Evolutionary conservation across 92 coral and sea anemone genomes (phyloP), one percentile per base, ranked within the genome.

Genomic region (Actinernus sp.): DNA sequence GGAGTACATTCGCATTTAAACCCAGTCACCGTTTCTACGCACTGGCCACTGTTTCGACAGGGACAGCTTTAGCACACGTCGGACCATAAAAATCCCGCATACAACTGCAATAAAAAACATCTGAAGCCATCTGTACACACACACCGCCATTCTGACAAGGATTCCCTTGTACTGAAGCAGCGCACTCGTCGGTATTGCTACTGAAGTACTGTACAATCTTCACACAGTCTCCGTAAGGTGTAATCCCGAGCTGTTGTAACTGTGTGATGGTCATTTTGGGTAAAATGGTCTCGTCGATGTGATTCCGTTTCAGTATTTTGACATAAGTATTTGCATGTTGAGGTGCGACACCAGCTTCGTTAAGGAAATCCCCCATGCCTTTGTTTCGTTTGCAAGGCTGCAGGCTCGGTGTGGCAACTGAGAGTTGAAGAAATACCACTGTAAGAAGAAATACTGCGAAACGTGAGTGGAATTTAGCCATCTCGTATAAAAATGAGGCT

Each of bases 131-230:
- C 58, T 23, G 7, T n/a, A 52, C 58, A 52, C 13, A 29, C 33
- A 2, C 58, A 14, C 86, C 91, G 11, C 80, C 46, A 60, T 85
- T 74, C 12, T 71, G 30, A 29, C 86, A 78, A 0, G 68, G 37
- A 6, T 59, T 74, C 26, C 50, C 45, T n/a, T n/a, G n/a, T n/a
- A n/a, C n/a, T n/a, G n/a, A n/a, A 10, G 16, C n/a, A 5, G 75
- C 31, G 36, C 91, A 84, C 63, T 84, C 81, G 55, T 84, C 53
- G 31, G 34, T 21, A 39, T 87, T 88, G 21, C 34, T 68, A 22
- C 70, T 54, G 31, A 74, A 81, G 40, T 52, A 87, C 59, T 63
- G 53, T 23, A 45, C 41, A 40, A 87, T 87, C 81, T 81, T 87
- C 2, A 75, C 46, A 29, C 88, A 81, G 41, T 87, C 88, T n/a